phyloP scores from a whole-genome alignment of 92 coral and sea anemone species.

The Umimayanthus chanpuru region DNA sequence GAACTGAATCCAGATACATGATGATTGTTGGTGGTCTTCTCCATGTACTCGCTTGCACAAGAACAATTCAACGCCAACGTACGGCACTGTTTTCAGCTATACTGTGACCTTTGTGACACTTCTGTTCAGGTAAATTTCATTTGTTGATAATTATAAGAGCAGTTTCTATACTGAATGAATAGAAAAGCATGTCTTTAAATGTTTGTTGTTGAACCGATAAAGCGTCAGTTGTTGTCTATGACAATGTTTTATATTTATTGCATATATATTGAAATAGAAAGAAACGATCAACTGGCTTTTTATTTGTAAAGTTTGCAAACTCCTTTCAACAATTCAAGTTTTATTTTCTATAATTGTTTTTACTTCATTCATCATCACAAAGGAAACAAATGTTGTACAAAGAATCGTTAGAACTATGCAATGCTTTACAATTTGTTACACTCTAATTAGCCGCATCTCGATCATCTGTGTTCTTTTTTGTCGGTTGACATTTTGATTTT shows the following conservation, averaged over 20 bases:
- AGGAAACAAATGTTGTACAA: neutral
- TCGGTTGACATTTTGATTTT: neutral
- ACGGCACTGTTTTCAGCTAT: conserved; percentile 23
- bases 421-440: neutral
- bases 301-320: conserved; percentile 8
- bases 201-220: conserved; percentile 20
- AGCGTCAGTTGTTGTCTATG: conserved; percentile 10
- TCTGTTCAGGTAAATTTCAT: conserved; percentile 6
- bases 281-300: conserved; percentile 21
- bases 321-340: conserved; percentile 14
- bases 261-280: conserved; percentile 3
- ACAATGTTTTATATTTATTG: conserved; percentile 5
- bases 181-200: conserved; percentile 8
- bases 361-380: conserved; percentile 14
- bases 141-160: conserved; percentile 19
- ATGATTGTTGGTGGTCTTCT: neutral
- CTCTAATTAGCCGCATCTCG: neutral
- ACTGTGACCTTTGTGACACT: conserved; percentile 11
- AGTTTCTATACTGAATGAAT: conserved; percentile 17
- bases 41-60: conserved; percentile 23
- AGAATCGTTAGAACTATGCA: neutral
- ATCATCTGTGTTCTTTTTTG: no score
- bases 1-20: neutral
- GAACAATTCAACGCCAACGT: conserved; percentile 15
- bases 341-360: conserved; percentile 19